Evolutionary conservation across 2,888 invertebrate species (phyloP).

Genomic region (Nemoura dubitans): DNA sequence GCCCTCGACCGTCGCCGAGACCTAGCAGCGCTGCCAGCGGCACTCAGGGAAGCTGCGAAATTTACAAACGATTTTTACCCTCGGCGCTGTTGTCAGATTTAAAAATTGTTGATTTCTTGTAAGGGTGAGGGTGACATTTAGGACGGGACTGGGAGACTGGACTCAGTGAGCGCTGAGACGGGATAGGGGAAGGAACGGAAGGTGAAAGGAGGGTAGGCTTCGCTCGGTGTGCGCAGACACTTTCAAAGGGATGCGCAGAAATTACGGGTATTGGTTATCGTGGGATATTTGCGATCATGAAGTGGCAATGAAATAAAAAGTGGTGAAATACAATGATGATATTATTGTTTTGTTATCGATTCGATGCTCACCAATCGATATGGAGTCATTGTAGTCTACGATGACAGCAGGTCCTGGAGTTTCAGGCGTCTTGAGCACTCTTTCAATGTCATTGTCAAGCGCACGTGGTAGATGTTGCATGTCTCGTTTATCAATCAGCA

Average conservation of each 20-base stretch:
- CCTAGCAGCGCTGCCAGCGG: background rate
- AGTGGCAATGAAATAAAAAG: too few species aligned
- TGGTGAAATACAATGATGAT: too few species aligned
- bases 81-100: background rate
- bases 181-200: background rate
- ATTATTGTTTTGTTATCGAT: too few species aligned
- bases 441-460: too few species aligned
- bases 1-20: background rate
- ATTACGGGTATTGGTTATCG: too few species aligned
- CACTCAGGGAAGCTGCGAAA: background rate
- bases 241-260: too few species aligned
- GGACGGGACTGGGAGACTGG: too few species aligned
- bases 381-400: background rate
- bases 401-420: background rate
- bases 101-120: background rate
- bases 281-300: too few species aligned
- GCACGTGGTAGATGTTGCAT: background rate
- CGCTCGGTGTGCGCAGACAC: too few species aligned
- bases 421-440: too few species aligned
- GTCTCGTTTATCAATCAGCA: slow-evolving; percentile 15
- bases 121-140: background rate
- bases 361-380: background rate
- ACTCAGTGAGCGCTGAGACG: too few species aligned
- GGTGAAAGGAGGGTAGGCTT: too few species aligned
- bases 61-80: background rate